Percentiles rank a stretch among this genome's conserved stretches.
phyloP scores from a whole-genome alignment of 2,797 vertebrate genomes.

The Chiloscyllium punctatum region DNA sequence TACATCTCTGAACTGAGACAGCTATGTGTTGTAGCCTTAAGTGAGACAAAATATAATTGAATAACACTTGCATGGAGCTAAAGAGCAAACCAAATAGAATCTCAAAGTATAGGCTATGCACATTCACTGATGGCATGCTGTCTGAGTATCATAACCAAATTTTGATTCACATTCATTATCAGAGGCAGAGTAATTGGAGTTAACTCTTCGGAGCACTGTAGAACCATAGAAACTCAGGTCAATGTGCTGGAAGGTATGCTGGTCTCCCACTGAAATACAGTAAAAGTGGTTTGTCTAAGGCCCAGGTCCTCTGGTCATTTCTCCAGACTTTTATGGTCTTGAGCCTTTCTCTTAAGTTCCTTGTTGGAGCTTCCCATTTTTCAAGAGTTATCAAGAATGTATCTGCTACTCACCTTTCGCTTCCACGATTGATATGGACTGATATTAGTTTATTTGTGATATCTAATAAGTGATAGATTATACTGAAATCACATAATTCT shows the following conservation, averaged over 20 bases:
- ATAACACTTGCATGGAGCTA: background rate
- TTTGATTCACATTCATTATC: background rate
- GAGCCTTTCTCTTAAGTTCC: background rate
- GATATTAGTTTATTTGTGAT: background rate
- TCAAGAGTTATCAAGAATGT: background rate
- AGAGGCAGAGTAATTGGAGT: background rate
- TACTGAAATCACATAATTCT: background rate
- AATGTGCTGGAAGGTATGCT: background rate
- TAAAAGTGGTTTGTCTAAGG: background rate
- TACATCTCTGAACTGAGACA: background rate
- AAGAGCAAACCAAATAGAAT: background rate
- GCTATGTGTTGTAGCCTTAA: background rate
- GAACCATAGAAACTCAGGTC: background rate
- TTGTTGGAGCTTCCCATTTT: background rate
- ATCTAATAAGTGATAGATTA: background rate
- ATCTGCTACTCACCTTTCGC: background rate
- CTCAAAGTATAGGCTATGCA: background rate
- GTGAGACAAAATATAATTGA: background rate
- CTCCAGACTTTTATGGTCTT: too few relatives aligned
- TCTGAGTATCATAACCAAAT: background rate
- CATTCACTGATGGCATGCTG: background rate
- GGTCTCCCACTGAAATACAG: background rate
- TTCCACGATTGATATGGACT: background rate
- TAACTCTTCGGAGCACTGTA: background rate
- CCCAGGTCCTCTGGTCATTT: background rate